A percentile compares a stretch with the other conserved stretches of the same genome.
These are phyloP conservation scores for Nymphalis c-album DNA, from an alignment of 2,888 invertebrate genomes.

Conservation along the genomic window DNA sequence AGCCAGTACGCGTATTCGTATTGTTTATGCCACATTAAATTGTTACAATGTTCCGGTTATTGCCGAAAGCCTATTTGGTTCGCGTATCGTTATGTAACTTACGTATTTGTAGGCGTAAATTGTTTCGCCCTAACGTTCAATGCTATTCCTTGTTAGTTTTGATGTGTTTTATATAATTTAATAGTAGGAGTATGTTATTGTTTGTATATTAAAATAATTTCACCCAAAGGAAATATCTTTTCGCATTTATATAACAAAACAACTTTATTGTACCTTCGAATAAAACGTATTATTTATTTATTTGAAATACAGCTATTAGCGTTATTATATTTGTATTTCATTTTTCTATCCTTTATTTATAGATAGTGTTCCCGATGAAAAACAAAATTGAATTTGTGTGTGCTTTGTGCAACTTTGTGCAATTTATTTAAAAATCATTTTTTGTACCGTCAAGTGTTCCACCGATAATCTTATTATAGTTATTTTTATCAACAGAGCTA, in stretches of 20 bases:
- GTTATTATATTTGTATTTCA: no score
- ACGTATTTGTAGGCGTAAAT: slow-evolving; percentile 68
- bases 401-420: no score
- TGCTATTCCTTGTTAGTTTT: slow-evolving; percentile 58
- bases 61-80: slow-evolving; percentile 79
- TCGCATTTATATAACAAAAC: neutral
- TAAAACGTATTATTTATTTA: neutral
- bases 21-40: slow-evolving; percentile 80
- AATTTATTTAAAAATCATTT: no score
- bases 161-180: slow-evolving; percentile 49
- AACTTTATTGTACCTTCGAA: neutral
- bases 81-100: slow-evolving; percentile 66
- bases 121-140: slow-evolving; percentile 46
- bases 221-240: neutral
- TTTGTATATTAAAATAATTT: neutral
- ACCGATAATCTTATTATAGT: no score
- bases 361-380: no score
- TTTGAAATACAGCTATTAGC: no score
- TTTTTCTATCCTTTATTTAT: no score
- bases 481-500: no score
- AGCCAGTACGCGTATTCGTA: slow-evolving; percentile 67
- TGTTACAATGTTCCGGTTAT: slow-evolving; percentile 79
- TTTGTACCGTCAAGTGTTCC: no score
- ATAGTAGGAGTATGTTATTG: slow-evolving; percentile 25
- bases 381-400: no score